phyloP scores from a whole-genome alignment of 2,888 invertebrate genomes.

The Lithosia quadra region DNA sequence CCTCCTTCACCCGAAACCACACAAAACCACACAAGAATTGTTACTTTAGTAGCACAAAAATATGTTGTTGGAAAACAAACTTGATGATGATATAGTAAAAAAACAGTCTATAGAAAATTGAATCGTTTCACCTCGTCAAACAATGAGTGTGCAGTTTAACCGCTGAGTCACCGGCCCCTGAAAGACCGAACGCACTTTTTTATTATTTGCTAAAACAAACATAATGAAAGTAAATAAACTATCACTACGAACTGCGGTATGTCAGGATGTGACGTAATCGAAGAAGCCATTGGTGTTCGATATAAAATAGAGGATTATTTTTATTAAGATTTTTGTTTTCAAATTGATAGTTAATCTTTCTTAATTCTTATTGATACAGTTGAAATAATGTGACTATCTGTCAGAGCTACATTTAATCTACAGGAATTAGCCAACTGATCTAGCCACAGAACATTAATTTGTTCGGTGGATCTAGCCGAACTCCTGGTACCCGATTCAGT shows the following conservation, averaged over 20 bases:
- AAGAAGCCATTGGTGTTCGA: slow-evolving; percentile 21
- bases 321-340: no score
- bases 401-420: no score
- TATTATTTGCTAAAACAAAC: slow-evolving; percentile 17
- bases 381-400: neutral
- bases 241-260: slow-evolving; percentile 19
- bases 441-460: no score
- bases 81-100: slow-evolving; percentile 11
- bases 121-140: slow-evolving; percentile 11
- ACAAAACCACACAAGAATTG: no score
- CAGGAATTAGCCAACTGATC: no score
- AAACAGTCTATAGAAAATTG: neutral
- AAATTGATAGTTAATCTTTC: neutral
- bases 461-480: no score
- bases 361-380: neutral
- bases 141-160: slow-evolving; percentile 11
- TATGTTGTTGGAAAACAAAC: neutral
- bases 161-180: neutral
- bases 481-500: no score
- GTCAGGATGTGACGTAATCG: slow-evolving; percentile 38
- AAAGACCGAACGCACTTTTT: slow-evolving; percentile 9
- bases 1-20: neutral
- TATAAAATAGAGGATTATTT: no score
- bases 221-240: neutral
- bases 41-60: neutral